phyloP scores from a whole-genome alignment of 2,113 vertebrate genomes.

The Xenopus laevis region DNA sequence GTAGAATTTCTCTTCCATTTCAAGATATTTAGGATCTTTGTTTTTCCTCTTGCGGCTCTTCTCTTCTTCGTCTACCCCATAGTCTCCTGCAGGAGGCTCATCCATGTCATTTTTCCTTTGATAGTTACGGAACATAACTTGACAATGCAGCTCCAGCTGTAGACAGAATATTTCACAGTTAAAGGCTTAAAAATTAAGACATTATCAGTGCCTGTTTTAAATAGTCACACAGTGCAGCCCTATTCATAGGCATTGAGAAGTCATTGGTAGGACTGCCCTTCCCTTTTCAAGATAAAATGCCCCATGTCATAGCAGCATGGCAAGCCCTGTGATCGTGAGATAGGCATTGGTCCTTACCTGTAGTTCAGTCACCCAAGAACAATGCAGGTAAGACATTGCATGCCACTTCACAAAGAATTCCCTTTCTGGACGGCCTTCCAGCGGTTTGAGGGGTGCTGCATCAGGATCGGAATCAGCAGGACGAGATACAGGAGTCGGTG shows the following conservation, averaged over 20 bases:
- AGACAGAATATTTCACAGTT: too few species aligned
- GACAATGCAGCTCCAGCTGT: slow-evolving; percentile 91
- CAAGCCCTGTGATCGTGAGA: not conserved
- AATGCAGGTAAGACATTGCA: slow-evolving; percentile 97
- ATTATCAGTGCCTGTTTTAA: too few species aligned
- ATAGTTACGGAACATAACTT: slow-evolving; percentile 97
- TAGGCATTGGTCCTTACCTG: slow-evolving; percentile 71
- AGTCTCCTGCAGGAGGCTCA: slow-evolving; percentile 82
- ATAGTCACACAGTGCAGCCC: too few species aligned
- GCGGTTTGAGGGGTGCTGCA: slow-evolving; percentile 81
- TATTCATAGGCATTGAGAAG: too few species aligned
- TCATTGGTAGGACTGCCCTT: too few species aligned
- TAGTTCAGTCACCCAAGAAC: slow-evolving; percentile 92
- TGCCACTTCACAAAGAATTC: slow-evolving; percentile 98
- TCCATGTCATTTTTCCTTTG: slow-evolving; percentile 99
- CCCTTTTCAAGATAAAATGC: too few species aligned
- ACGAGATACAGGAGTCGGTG: slow-evolving; percentile 83
- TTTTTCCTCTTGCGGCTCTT: slow-evolving; percentile 89
- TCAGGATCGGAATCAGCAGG: slow-evolving; percentile 80
- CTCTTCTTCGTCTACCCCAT: slow-evolving; percentile 80
- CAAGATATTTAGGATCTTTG: slow-evolving; percentile 89
- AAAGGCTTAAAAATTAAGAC: too few species aligned
- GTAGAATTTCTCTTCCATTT: slow-evolving; percentile 90
- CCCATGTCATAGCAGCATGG: too few species aligned
- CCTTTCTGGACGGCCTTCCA: slow-evolving; percentile 86